Evolutionary conservation across 2,797 vertebrate genomes (phyloP).

Genomic region (Dallia pectoralis): DNA sequence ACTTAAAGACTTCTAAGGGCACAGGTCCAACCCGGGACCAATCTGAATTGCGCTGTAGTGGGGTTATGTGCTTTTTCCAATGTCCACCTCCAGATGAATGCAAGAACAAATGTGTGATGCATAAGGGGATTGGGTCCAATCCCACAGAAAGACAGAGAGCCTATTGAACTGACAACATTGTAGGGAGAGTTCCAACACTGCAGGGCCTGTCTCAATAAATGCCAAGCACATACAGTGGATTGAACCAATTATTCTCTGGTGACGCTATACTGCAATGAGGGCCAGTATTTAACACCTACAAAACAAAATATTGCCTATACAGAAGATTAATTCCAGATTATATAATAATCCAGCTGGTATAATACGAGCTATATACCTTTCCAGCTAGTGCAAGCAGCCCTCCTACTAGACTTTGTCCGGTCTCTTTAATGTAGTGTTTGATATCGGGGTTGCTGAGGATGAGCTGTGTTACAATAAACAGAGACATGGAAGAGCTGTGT

Average conservation of each 20-base stretch:
- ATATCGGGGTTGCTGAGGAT: constrained; percentile 12
- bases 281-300: not conserved
- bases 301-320: not conserved
- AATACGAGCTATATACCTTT: constrained; percentile 6
- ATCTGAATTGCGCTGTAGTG: constrained; percentile 12
- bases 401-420: constrained; percentile 8
- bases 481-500: not conserved
- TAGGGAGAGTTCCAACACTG: not conserved
- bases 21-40: constrained; percentile 20
- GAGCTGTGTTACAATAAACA: not conserved
- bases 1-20: constrained; percentile 19
- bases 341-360: not conserved
- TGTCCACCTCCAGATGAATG: constrained; percentile 41
- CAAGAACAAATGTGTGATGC: constrained; percentile 32
- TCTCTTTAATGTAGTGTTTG: constrained; percentile 14
- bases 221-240: not conserved
- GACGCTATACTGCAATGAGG: not conserved
- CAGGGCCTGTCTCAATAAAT: not conserved
- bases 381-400: constrained; percentile 1
- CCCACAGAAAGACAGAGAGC: constrained; percentile 15
- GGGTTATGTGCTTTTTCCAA: constrained; percentile 19
- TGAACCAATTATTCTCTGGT: not conserved
- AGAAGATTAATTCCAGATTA: not conserved
- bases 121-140: constrained; percentile 7
- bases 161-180: constrained; percentile 13